phyloP scores from a whole-genome alignment of 1,140 invertebrate species.

The Zaprionus camerounensis region DNA sequence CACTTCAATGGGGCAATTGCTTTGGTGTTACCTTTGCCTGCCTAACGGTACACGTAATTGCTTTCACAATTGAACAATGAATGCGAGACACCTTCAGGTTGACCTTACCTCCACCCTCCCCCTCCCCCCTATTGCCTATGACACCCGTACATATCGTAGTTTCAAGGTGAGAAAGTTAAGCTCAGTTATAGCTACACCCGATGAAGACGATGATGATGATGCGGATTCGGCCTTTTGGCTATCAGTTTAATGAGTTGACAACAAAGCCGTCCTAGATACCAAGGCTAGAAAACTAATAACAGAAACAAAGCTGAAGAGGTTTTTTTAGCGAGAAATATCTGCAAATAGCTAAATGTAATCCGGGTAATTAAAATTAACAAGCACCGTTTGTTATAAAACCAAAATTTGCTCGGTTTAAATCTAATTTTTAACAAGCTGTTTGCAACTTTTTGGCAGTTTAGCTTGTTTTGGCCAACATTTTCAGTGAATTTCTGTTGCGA shows the following conservation, averaged over 20 bases:
- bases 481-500: not conserved
- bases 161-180: constrained; percentile 1
- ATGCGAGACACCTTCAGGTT: constrained; percentile 46
- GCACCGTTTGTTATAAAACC: not conserved
- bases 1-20: constrained; percentile 34
- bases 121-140: fast-evolving
- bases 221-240: not conserved
- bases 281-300: not conserved
- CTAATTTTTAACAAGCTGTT: not conserved
- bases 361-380: constrained; percentile 8
- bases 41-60: constrained; percentile 51
- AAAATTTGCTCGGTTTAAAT: not conserved
- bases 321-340: not conserved
- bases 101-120: not conserved
- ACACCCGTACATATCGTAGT: not conserved
- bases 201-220: not conserved
- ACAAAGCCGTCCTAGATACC: not conserved
- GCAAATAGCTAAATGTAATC: not conserved
- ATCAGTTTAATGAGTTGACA: constrained; percentile 26
- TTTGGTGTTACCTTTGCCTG: constrained; percentile 12
- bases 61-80: constrained; percentile 70
- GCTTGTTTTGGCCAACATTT: not conserved
- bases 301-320: not conserved
- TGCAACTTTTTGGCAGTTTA: not conserved
- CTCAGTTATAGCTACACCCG: not conserved